Conservation (phyloP, 2,113 vertebrate genomes). For the Mirza zaza region DNA sequence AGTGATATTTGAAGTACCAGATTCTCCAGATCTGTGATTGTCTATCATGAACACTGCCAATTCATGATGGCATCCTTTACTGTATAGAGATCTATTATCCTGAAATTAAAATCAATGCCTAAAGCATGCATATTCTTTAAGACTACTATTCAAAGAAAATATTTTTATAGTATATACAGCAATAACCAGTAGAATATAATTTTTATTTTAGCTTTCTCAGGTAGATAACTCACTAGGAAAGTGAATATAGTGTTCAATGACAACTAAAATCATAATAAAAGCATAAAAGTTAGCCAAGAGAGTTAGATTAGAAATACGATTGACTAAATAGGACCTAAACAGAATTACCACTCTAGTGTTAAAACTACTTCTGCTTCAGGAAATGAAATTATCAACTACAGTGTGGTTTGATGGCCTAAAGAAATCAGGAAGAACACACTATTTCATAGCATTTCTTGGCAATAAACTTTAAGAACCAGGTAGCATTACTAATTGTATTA, state of each 20-base stretch:
- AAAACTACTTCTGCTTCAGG: conserved; percentile 33
- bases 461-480: not conserved
- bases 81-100: not conserved
- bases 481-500: not conserved
- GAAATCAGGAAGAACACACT: conserved; percentile 20
- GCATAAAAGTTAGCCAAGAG: not conserved
- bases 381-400: conserved; percentile 44
- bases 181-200: not conserved
- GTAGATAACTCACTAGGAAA: not conserved
- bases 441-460: not conserved
- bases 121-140: not conserved
- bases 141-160: not conserved
- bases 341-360: not conserved
- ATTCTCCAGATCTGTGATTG: not conserved
- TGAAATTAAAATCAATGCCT: conserved; percentile 38
- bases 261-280: conserved; percentile 10
- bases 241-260: not conserved
- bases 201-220: not conserved
- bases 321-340: not conserved
- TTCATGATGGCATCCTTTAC: not conserved
- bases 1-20: not conserved
- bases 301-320: not conserved
- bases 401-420: conserved; percentile 14
- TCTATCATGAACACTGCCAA: not conserved
- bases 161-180: conserved; percentile 9